phyloP scores from a whole-genome alignment of 2,888 invertebrate genomes.

The Philereme vetulata region DNA sequence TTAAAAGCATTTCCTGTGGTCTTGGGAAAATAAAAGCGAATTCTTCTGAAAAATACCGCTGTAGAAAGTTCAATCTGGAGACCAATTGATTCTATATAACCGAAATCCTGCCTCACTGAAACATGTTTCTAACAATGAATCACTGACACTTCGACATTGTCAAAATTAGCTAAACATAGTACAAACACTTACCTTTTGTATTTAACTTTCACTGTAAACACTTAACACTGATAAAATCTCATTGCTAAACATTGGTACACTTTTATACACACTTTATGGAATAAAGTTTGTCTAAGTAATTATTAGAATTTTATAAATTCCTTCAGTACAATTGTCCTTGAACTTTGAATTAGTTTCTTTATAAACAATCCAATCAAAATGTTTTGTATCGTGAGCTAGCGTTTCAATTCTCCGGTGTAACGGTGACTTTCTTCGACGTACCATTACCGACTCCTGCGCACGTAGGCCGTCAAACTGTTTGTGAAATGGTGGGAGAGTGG shows the following conservation, averaged over 20 bases:
- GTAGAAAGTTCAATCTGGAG: background rate
- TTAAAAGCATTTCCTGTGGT: background rate
- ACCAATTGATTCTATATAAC: background rate
- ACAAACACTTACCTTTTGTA: constrained; percentile 42
- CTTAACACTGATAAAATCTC: constrained; percentile 42
- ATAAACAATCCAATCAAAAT: constrained; percentile 24
- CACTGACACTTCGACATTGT: constrained; percentile 7
- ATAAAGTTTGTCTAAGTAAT: too few species aligned
- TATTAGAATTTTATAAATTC: background rate
- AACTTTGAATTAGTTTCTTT: constrained; percentile 15
- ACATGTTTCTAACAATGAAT: constrained; percentile 12
- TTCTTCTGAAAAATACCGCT: background rate
- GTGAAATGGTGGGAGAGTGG: constrained; percentile 60
- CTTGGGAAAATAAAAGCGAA: background rate
- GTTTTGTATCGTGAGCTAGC: constrained; percentile 24
- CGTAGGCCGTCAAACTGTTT: constrained; percentile 45
- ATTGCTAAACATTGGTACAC: constrained; percentile 33
- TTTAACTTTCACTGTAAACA: constrained; percentile 48
- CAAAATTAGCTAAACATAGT: constrained; percentile 9
- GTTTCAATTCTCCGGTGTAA: constrained; percentile 40
- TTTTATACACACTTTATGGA: background rate
- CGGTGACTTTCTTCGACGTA: constrained; percentile 65
- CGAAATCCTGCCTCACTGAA: background rate
- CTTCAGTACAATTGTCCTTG: background rate
- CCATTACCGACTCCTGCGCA: constrained; percentile 59